Conservation (phyloP, 1,140 invertebrate species). For the Rhagoletis zephyria region DNA sequence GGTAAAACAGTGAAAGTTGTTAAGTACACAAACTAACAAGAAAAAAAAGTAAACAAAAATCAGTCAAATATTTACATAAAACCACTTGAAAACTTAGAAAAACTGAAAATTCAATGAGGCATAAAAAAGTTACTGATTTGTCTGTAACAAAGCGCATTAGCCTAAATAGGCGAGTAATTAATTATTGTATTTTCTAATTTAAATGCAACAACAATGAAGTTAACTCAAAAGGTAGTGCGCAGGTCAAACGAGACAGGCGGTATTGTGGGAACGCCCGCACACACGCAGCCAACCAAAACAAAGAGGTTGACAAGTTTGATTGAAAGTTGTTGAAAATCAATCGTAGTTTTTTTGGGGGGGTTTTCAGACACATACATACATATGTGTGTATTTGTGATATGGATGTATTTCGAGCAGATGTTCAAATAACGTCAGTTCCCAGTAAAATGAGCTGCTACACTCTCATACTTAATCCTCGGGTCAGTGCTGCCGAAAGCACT, state of each 20-base stretch:
- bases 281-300: background rate
- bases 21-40: background rate
- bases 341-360: background rate
- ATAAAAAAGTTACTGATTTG: constrained; percentile 46
- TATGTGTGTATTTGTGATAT: too few species aligned
- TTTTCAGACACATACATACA: background rate
- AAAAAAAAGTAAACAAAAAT: background rate
- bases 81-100: background rate
- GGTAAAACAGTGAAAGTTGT: constrained; percentile 44
- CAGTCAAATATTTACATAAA: background rate
- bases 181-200: background rate
- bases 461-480: too few species aligned
- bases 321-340: background rate
- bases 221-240: background rate
- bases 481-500: too few species aligned
- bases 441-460: constrained; percentile 7
- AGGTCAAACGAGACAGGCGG: background rate
- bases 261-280: background rate
- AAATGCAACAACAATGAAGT: background rate
- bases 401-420: background rate
- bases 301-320: background rate
- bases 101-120: constrained; percentile 3
- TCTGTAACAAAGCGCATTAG: constrained; percentile 31
- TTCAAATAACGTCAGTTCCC: constrained; percentile 8
- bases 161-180: constrained; percentile 46